Base-by-base conservation (phyloP, 2,888 invertebrate genomes). In the Lasioglossum calceatum region DNA sequence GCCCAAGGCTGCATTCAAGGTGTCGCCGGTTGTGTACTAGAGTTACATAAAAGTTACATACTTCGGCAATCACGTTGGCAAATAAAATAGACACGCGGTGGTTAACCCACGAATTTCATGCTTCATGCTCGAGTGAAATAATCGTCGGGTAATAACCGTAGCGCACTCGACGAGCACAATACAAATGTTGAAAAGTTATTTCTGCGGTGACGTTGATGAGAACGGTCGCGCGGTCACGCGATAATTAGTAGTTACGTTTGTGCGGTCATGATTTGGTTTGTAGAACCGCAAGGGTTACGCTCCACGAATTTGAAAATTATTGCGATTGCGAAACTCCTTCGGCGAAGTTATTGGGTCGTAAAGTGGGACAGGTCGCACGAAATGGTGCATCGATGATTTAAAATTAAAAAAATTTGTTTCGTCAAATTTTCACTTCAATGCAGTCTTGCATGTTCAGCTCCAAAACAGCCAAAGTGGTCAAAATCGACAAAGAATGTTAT, bases 1-100 rank as follows among this genome's bases (percentile, higher is more conserved):
- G 58, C 23, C 58, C 84, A 79, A 85, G 79, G 79, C 58, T 84
- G 72, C 50, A 36, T 77, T 70, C 83, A 58, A 84, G 50, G 79
- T 73, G 76, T 85, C 64, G 42, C 82, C 50, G 58, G 4, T 16
- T 3, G 2, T 39, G 47, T 58, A 44, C 14, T 32, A 36, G 54
- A 44, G 72, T 79, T 79, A 73, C 85, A 77, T 77, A 79, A 79
- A 77, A 50, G 14, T 85, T 67, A 42, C 84, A 72, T 54, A 39
- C 72, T 72, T 82, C n/a, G 36, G 67, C 42, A 58, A 76, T 76
- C 42, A 77, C 72, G 72, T 54, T 73, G 32, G 54, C 67, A 27
- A 27, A 79, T 61, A 44, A 23, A 76, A 72, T 36, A 27, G 16
- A 10, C 32, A 61, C 23, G 42, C 44, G 36, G 32, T 47, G 79